Evolutionary conservation across 2,797 vertebrate species (phyloP).

Genomic region (Ara ararauna): DNA sequence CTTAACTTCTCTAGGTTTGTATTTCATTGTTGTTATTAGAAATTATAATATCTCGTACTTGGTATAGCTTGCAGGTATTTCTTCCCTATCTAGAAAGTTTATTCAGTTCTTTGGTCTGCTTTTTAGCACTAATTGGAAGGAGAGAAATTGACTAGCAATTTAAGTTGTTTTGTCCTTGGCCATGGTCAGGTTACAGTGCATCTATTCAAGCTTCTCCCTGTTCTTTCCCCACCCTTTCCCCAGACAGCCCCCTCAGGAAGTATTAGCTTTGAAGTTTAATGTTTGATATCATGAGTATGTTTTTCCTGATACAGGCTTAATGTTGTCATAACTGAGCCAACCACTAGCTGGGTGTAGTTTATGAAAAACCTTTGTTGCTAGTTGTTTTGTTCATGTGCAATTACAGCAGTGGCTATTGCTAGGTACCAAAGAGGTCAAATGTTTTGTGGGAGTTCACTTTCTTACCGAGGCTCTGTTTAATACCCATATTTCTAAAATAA

Average conservation of each 20-base stretch:
- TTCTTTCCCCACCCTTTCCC: background rate
- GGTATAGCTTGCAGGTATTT: background rate
- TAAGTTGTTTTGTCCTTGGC: background rate
- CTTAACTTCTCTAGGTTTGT: background rate
- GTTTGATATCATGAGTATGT: background rate
- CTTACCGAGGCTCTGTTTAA: background rate
- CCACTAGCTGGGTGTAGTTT: background rate
- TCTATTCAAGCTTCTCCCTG: background rate
- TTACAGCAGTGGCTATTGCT: background rate
- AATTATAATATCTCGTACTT: background rate
- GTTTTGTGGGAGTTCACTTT: background rate
- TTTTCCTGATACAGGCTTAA: background rate
- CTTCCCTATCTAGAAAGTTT: background rate
- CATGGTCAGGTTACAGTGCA: background rate
- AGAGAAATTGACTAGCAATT: background rate
- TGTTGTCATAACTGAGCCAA: background rate
- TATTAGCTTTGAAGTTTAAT: background rate
- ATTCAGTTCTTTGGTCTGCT: background rate
- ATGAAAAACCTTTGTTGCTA: background rate
- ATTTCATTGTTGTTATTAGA: background rate
- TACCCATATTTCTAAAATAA: background rate
- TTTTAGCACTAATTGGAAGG: background rate
- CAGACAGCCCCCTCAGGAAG: background rate
- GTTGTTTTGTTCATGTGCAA: background rate
- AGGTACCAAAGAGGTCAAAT: background rate